Evolutionary conservation across 2,113 vertebrate species (phyloP), one percentile per base, ranked within the genome.

Genomic region (Abramis brama): DNA sequence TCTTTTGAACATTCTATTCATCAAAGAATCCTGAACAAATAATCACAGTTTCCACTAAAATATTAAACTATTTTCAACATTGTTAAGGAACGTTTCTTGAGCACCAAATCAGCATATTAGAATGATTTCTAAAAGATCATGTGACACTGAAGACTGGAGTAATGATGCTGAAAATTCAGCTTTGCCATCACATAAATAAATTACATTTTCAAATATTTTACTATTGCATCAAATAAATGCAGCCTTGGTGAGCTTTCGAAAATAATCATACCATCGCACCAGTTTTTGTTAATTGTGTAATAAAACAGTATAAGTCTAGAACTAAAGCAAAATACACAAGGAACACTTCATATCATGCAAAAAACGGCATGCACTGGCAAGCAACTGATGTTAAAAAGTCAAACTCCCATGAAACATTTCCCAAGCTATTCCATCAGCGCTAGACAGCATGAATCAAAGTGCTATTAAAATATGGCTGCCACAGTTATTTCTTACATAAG

Each of bases 401-500:
- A 36, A 79, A 13, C 55, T n/a, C n/a, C 43, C 23, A 74, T n/a
- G 10, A 75, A 25, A 60, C 30, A 79, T 79, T 55, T 55, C 50
- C 50, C 8, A 33, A 36, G 55, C 21, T 43, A 43, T 60, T 62
- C 36, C 33, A n/a, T 79, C 57, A 79, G 77, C 10, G 45, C 23
- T n/a, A 79, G 23, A 79, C 36, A 43, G 21, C 17, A 15, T 36
- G 33, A 43, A n/a, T 79, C 57, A 45, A 62, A 79, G 23, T n/a
- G 33, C n/a, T 60, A 33, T 43, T 60, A 79, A 79, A 79, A 57
- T 73, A 19, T 59, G 30, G 30, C 76, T 79, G 27, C 30, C n/a
- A 19, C 76, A 43, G 57, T 50, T 50, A 75, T 75, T 60, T 79
- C 33, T 43, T 60, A 52, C 77, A 79, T n/a, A 23, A 23, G 10